phyloP scores from a whole-genome alignment of 92 coral and sea anemone genomes.

The Hydrozoanthus gracilis region DNA sequence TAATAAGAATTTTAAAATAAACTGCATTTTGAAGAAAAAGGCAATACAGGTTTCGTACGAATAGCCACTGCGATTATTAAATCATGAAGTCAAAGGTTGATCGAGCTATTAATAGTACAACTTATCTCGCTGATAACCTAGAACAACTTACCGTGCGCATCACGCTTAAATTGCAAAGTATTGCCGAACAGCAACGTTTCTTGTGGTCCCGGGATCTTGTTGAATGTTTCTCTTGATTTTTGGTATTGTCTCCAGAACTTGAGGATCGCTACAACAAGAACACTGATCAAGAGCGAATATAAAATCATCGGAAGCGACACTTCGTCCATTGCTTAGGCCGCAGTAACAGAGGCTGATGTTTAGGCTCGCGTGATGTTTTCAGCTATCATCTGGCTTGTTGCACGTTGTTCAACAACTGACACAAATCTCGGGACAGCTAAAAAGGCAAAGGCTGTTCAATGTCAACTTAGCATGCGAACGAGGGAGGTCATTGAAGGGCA shows the following conservation, averaged over 20 bases:
- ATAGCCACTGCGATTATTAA: neutral
- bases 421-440: neutral
- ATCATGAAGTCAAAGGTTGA: neutral
- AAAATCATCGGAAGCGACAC: neutral
- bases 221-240: constrained; percentile 9
- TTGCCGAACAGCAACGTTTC: constrained; percentile 66
- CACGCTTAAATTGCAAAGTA: constrained; percentile 53
- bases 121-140: neutral
- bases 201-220: constrained; percentile 68
- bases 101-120: neutral
- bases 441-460: neutral
- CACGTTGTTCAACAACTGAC: neutral
- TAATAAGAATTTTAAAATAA: too few relatives aligned
- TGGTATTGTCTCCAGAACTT: constrained; percentile 13
- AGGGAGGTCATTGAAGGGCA: neutral
- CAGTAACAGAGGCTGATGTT: too few relatives aligned
- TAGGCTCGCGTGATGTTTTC: neutral
- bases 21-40: too few relatives aligned
- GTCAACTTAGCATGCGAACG: neutral
- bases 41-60: too few relatives aligned
- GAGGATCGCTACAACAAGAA: neutral
- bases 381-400: neutral
- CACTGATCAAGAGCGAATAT: neutral
- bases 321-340: neutral
- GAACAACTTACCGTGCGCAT: constrained; percentile 49